Evolutionary conservation across 2,113 vertebrate species (phyloP), one percentile per base, ranked within the genome.

Genomic region (Lagopus muta): DNA sequence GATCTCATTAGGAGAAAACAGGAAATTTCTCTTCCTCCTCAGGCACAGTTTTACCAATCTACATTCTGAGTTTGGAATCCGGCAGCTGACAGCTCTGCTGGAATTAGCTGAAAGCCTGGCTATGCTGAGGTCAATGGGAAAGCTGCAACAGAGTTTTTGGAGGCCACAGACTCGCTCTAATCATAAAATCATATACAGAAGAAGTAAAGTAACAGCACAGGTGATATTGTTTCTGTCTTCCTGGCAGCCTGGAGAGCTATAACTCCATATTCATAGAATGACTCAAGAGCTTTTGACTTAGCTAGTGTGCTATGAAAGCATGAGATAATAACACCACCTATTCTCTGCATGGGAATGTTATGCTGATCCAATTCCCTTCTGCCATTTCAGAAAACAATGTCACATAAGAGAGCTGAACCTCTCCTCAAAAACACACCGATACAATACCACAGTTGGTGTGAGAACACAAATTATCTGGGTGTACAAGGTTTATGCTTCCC

Each of bases 401-500:
- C 80, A 84, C 18, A 2, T 74, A 86, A 93, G 73, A 86, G 48
- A 90, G 86, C 80, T 71, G 72, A 95, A 93, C 88, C 83, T 96
- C 80, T 90, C 64, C 80, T 92, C 92, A 88, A 86, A 84, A 88
- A 77, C 73, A 89, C 78, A 83, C 69, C 69, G 71, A 78, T 34
- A 94, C 83, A 89, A 89, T 77, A 55, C 60, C 3, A 9, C 69
- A 61, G 65, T 93, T 67, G 34, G 65, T 85, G 72, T 88, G 86
- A 15, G 70, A 95, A 92, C 86, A 81, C 82, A 86, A 87, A 90
- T 91, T 90, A 95, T 69, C 70, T 43, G 85, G 21, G 61, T 83
- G 72, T 72, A 95, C 91, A 91, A 95, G 94, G 91, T 86, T 94
- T 95, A 91, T 72, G 48, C 76, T 84, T 88, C 88, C 93, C 73